Base-by-base conservation (phyloP, 2,888 invertebrate species). In the Drosophila nr. perissopoda region DNA sequence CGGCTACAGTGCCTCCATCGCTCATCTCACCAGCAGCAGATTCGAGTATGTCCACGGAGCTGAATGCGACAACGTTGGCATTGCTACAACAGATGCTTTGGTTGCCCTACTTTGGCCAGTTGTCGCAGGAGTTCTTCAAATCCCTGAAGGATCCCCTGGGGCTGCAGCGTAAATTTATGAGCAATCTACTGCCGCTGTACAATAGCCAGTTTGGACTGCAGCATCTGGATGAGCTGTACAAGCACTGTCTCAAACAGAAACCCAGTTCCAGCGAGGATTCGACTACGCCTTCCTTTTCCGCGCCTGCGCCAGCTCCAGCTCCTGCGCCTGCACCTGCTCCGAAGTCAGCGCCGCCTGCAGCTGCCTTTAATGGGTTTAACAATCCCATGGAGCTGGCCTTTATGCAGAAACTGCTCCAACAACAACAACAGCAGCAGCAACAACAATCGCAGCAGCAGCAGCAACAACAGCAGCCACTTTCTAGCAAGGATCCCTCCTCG, bases 41-140 rank as follows among this genome's bases (percentile, higher is more conserved):
- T 31, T 85, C 83, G 4, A 93, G 93, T 57, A 87, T 95, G 54
- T 95, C 95, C 0, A 94, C 94, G 58, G 96, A 96, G 69, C 95
- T 96, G 51, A 96, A 96, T 86, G 95, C 95, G 0, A 96, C 96
- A 0, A 96, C 95, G 3, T 94, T 95, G 54, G 95, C 96, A 0
- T 95, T 96, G 4, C 94, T 96, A 57, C 96, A 95, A 86, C 96
- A 96, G 89, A 96, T 96, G 95, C 91, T 96, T 76, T 96, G 96
- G 96, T 91, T 96, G 59, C 96, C 96, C 0, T 96, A 96, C 87
- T 89, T 93, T 45, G 92, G 92, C 1, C 92, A 93, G 73, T 78
- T 93, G 59, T 91, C 92, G 2, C 91, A 94, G 94, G 92, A 94
- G 94, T 58, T 95, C 94, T 91, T 93, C 83, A 94, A 89, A 92